A percentile compares a stretch with the other conserved stretches of the same genome.
Evolutionary conservation across 2,888 invertebrate genomes (phyloP).

Genomic region (Sarcophaga variegata): DNA sequence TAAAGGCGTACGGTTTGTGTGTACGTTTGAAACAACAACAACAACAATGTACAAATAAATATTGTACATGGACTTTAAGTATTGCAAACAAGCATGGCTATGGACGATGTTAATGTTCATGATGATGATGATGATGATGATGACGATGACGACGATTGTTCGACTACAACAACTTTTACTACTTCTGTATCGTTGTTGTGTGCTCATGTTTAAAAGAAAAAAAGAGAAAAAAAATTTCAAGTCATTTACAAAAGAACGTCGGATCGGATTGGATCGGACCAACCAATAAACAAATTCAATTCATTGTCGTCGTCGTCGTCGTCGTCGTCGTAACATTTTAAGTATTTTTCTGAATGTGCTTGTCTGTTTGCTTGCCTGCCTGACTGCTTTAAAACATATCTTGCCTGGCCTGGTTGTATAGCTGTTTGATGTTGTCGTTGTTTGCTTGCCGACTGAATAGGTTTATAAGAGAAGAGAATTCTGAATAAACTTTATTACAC

Average conservation of each 20-base stretch:
- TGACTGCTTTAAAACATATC: not conserved
- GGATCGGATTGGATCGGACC: not conserved
- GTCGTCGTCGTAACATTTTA: constrained; percentile 64
- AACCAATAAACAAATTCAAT: constrained; percentile 34
- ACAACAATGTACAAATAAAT: not conserved
- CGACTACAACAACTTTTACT: constrained; percentile 39
- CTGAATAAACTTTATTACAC: constrained; percentile 31
- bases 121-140: too few species aligned
- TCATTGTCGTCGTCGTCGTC: constrained; percentile 59
- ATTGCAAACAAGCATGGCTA: not conserved
- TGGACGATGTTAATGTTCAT: not conserved
- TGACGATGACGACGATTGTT: not conserved
- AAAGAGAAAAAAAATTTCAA: too few species aligned
- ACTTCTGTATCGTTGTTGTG: constrained; percentile 16
- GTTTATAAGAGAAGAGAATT: not conserved
- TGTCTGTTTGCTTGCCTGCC: constrained; percentile 5
- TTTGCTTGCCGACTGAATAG: not conserved
- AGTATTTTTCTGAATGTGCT: constrained; percentile 43
- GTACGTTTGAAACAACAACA: not conserved
- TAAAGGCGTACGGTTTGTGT: constrained; percentile 10
- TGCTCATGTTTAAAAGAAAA: too few species aligned
- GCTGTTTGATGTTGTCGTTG: constrained; percentile 9
- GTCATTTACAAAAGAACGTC: constrained; percentile 8
- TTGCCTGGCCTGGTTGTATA: constrained; percentile 24
- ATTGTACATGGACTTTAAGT: not conserved